Evolutionary conservation across 2,888 invertebrate genomes (phyloP).

Genomic region (Anoncus sp.): DNA sequence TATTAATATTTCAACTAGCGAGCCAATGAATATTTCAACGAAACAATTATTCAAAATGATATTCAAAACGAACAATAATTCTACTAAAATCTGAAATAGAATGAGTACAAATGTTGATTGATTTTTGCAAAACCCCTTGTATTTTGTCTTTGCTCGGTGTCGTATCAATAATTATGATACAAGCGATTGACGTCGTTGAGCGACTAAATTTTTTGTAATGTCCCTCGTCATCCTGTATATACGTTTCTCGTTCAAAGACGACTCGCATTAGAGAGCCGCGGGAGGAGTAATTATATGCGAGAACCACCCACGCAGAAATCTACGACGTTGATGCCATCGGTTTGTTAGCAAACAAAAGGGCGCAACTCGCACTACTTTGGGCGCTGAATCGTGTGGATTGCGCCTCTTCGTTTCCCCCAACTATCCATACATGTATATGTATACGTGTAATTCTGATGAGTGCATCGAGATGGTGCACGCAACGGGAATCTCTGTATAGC

Average conservation of each 20-base stretch:
- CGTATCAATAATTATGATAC: too few species aligned
- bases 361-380: not conserved
- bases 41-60: too few species aligned
- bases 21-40: too few species aligned
- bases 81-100: too few species aligned
- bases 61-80: too few species aligned
- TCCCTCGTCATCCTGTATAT: not conserved
- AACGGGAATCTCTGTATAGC: conserved; percentile 7
- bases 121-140: too few species aligned
- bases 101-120: too few species aligned
- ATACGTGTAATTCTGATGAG: not conserved
- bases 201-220: not conserved
- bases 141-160: too few species aligned
- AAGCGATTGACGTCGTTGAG: too few species aligned
- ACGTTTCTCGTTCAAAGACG: not conserved
- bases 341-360: not conserved
- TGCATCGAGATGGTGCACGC: conserved; percentile 13
- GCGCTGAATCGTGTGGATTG: not conserved
- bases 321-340: conserved; percentile 6
- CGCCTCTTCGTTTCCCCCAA: not conserved
- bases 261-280: conserved; percentile 4
- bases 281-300: conserved; percentile 49
- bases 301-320: conserved; percentile 49
- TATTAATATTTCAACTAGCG: too few species aligned
- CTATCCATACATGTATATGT: not conserved